A percentile compares a stretch with the other conserved stretches of the same genome.
These are phyloP conservation scores for Taenaris catops DNA, from an alignment of 2,888 invertebrate species.

Conservation along the genomic window DNA sequence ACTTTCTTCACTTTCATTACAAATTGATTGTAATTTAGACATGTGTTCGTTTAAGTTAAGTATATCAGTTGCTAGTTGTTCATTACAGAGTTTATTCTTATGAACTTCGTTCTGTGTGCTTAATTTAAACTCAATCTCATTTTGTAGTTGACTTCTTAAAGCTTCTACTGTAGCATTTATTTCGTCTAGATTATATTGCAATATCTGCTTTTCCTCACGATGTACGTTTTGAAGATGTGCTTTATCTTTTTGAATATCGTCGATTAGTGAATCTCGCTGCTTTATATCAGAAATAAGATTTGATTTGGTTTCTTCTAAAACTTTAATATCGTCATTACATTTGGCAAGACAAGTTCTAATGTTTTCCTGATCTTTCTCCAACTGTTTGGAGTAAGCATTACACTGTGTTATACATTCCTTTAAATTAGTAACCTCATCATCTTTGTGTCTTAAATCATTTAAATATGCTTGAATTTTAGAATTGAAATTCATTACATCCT, in stretches of 20 bases:
- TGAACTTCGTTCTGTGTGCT: constrained; percentile 38
- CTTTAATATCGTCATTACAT: constrained; percentile 34
- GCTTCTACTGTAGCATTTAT: constrained; percentile 40
- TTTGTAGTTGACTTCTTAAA: constrained; percentile 45
- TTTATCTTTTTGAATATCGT: constrained; percentile 37
- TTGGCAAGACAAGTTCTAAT: constrained; percentile 32
- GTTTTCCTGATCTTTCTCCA: constrained; percentile 38
- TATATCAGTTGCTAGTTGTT: constrained; percentile 13
- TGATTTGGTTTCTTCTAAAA: constrained; percentile 36
- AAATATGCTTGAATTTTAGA: constrained; percentile 32
- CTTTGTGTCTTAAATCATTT: constrained; percentile 35
- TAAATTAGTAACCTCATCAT: constrained; percentile 36
- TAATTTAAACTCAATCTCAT: constrained; percentile 48
- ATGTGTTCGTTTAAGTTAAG: constrained; percentile 14
- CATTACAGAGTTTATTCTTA: constrained; percentile 13
- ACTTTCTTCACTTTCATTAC: constrained; percentile 9
- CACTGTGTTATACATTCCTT: constrained; percentile 32
- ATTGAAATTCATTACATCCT: constrained; percentile 34
- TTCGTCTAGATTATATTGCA: constrained; percentile 43
- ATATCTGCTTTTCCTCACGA: constrained; percentile 37
- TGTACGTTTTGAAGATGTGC: constrained; percentile 35
- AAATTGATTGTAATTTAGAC: neutral
- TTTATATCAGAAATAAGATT: constrained; percentile 38
- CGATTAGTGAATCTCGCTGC: constrained; percentile 33
- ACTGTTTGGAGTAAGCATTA: constrained; percentile 31